Evolutionary conservation across 2,888 invertebrate species (phyloP).

Genomic region (Nomada flava): DNA sequence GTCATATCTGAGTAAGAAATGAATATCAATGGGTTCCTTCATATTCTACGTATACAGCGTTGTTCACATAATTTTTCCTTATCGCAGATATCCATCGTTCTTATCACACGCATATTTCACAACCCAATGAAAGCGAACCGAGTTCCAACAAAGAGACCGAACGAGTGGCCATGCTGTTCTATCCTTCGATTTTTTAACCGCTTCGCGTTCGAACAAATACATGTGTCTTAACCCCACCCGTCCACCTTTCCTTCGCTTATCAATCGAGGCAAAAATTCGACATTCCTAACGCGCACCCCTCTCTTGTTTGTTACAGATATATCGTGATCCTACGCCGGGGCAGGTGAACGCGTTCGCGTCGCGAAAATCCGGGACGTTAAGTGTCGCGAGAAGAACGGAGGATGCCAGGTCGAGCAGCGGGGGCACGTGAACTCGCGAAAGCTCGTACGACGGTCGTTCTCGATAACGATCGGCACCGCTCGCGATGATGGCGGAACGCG

Average conservation of each 20-base stretch:
- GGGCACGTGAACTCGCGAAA: constrained; percentile 27
- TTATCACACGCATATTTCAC: neutral
- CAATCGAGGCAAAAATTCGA: no score
- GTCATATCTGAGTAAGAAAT: neutral
- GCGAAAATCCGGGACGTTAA: constrained; percentile 1
- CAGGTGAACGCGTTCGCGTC: constrained; percentile 4
- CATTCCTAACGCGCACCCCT: neutral
- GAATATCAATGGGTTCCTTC: neutral
- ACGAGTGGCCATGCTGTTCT: no score
- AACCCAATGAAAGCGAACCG: neutral
- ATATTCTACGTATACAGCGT: neutral
- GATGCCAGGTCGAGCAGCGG: constrained; percentile 57
- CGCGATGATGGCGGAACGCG: constrained; percentile 75
- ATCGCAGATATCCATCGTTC: neutral
- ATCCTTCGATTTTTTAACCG: no score
- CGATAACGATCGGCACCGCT: constrained; percentile 48
- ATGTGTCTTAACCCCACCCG: no score
- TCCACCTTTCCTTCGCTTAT: no score
- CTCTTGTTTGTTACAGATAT: constrained; percentile 16
- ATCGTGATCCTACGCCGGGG: neutral
- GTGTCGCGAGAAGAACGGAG: constrained; percentile 13
- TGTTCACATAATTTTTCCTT: neutral
- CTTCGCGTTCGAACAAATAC: no score
- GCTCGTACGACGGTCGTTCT: constrained; percentile 39
- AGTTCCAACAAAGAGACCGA: no score